These are phyloP conservation scores for Cremastinae sp. DNA, from an alignment of 2,888 invertebrate genomes.

Conservation along the genomic window DNA sequence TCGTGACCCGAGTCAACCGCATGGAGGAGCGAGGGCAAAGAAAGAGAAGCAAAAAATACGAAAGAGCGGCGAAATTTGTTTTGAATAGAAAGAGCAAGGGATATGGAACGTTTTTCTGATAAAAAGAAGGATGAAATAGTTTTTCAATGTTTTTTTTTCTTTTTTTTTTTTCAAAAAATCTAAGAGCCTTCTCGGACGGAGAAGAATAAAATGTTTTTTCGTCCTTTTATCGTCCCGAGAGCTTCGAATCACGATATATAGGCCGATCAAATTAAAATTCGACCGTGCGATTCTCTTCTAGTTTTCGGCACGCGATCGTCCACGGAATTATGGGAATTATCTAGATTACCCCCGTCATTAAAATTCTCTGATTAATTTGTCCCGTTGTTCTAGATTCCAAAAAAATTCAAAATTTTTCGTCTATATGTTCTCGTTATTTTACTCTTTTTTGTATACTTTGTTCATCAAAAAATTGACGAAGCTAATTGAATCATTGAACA, in stretches of 20 bases:
- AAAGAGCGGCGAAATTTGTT: slow-evolving; percentile 1
- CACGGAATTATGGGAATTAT: slow-evolving; percentile 70
- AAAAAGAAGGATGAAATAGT: slow-evolving; percentile 5
- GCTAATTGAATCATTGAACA: slow-evolving; percentile 64
- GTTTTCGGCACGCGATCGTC: slow-evolving; percentile 43
- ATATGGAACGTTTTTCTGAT: neutral
- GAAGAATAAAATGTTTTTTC: slow-evolving; percentile 37
- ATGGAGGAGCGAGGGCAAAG: slow-evolving; percentile 1
- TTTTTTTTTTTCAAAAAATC: slow-evolving; percentile 46
- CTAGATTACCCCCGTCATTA: slow-evolving; percentile 70
- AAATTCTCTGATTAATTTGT: slow-evolving; percentile 72
- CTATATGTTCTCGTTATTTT: neutral
- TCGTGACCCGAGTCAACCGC: slow-evolving; percentile 51
- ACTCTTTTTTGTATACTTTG: neutral
- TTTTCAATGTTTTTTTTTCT: slow-evolving; percentile 25
- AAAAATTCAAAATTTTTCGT: slow-evolving; percentile 33
- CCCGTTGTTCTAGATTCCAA: slow-evolving; percentile 63
- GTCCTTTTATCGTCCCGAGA: slow-evolving; percentile 18
- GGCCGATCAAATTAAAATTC: slow-evolving; percentile 63
- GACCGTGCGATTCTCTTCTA: slow-evolving; percentile 48
- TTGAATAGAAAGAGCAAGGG: no score
- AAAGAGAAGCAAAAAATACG: slow-evolving; percentile 13
- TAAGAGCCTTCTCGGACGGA: slow-evolving; percentile 23
- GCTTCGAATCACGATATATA: slow-evolving; percentile 21
- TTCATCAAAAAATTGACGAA: slow-evolving; percentile 5